These are phyloP conservation scores for Drosophila kambysellisi DNA, from an alignment of 2,888 invertebrate genomes.

Conservation along the genomic window DNA sequence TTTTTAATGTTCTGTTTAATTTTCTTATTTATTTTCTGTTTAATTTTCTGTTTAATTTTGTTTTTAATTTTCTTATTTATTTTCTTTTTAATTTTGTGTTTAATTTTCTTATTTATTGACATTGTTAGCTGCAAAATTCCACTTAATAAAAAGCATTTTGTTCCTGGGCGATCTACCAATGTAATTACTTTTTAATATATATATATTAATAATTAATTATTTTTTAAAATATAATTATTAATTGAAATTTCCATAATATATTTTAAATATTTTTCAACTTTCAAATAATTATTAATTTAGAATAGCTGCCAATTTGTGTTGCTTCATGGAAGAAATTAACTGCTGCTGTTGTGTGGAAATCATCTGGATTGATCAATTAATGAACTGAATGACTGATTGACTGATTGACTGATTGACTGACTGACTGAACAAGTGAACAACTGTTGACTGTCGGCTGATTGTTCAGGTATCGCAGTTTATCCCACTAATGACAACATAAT, in stretches of 20 bases:
- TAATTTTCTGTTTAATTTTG: too few relatives aligned
- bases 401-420: not conserved
- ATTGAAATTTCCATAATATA: too few relatives aligned
- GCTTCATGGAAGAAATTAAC: not conserved
- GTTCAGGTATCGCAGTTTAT: conserved; percentile 20
- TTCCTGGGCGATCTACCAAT: not conserved
- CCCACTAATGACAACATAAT: conserved; percentile 74
- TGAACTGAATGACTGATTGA: not conserved
- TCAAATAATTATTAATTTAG: not conserved
- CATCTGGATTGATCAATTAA: not conserved
- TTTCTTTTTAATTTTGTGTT: not conserved
- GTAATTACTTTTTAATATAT: not conserved
- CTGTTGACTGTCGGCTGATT: conserved; percentile 15
- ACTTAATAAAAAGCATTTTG: not conserved
- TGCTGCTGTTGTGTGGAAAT: not conserved
- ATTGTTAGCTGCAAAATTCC: not conserved
- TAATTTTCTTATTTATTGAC: not conserved
- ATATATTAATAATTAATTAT: not conserved
- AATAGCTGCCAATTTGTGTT: not conserved
- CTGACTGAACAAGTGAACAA: conserved; percentile 11
- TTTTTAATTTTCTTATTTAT: too few relatives aligned
- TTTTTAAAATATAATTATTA: too few relatives aligned
- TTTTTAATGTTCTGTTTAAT: too few relatives aligned
- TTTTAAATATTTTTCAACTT: not conserved
- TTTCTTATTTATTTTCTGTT: too few relatives aligned